Conservation (phyloP, 53 echinoderm and acorn worm species). For the Actinopyga echinites region DNA sequence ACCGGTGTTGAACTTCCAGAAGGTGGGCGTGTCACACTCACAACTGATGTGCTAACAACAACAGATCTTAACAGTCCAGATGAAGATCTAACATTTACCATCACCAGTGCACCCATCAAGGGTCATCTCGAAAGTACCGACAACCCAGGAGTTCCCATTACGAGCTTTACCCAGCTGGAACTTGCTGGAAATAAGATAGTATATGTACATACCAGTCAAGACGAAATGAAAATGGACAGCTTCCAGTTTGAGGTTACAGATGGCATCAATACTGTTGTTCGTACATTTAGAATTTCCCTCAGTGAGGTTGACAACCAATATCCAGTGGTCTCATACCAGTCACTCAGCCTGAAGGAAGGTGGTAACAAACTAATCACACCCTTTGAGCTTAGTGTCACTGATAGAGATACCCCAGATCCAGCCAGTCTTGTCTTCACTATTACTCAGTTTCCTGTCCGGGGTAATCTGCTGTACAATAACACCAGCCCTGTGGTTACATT, state of each 20-base stretch:
- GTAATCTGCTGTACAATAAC: constrained; percentile 90
- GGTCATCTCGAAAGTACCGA: constrained; percentile 97
- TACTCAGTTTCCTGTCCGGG: constrained; percentile 96
- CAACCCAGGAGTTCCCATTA: constrained; percentile 92
- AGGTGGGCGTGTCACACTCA: constrained; percentile 87
- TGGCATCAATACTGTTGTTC: constrained; percentile 95
- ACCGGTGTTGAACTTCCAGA: constrained; percentile 95
- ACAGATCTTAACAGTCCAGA: constrained; percentile 98
- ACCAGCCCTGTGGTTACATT: constrained; percentile 77
- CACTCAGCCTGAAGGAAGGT: constrained; percentile 79
- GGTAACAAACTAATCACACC: constrained; percentile 96
- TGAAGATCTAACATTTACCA: constrained; percentile 89
- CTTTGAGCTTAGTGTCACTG: constrained; percentile 93
- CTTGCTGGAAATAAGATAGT: constrained; percentile 98
- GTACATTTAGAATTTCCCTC: constrained; percentile 93
- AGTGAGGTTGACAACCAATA: constrained; percentile 96
- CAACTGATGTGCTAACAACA: constrained; percentile 88
- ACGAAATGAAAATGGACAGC: constrained; percentile 97
- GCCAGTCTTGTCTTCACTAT: constrained; percentile 78
- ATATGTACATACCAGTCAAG: constrained; percentile 94
- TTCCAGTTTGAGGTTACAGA: constrained; percentile 98
- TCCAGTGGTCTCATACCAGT: constrained; percentile 77
- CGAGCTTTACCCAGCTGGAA: constrained; percentile 90
- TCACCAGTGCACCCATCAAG: constrained; percentile 84
- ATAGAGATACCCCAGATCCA: constrained; percentile 80